Base-by-base conservation (phyloP, 2,113 vertebrate species). In the Strix aluco region DNA sequence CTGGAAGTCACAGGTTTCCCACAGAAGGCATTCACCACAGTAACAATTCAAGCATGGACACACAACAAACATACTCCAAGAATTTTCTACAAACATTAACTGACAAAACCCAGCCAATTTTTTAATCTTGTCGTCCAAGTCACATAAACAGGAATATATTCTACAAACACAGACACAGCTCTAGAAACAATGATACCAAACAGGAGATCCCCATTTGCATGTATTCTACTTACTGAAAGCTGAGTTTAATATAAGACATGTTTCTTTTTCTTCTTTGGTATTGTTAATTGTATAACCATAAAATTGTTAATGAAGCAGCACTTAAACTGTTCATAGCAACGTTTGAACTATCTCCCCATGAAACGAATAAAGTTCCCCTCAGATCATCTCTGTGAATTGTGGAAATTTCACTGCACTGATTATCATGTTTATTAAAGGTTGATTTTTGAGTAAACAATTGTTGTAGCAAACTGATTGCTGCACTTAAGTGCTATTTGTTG, bases 51-150 rank as follows among this genome's bases (percentile, higher is more conserved):
- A 62, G 72, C 80, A 47, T 0, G 46, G 67, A 57, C 67, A 74
- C 0, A 3, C 6, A 54, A 73, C 59, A 87, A 92, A 72, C 1
- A 7, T 3, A 83, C n/a, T 59, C 52, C 82, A 83, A 70, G 38
- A 81, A 86, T 66, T 83, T 65, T 82, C 51, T 91, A 18, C 88
- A 86, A 96, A 67, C 47, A 55, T 83, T 38, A 92, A 52, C 42
- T 71, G 63, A 40, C 59, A 88, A 74, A 95, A 54, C 12, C 22
- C 80, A 92, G 94, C 63, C 88, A 93, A 81, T 40, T 20, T 55
- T 78, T 77, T 58, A 13, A 72, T 23, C 23, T 44, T 59, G 72
- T 72, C 52, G 52, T 70, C 29, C 63, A 30, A 58, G 42, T 23
- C 66, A 67, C 29, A 29, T 9, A 54, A 70, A 38, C 2, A 62